phyloP scores from a whole-genome alignment of 2,797 vertebrate genomes.

The Sebastes matsubarae region DNA sequence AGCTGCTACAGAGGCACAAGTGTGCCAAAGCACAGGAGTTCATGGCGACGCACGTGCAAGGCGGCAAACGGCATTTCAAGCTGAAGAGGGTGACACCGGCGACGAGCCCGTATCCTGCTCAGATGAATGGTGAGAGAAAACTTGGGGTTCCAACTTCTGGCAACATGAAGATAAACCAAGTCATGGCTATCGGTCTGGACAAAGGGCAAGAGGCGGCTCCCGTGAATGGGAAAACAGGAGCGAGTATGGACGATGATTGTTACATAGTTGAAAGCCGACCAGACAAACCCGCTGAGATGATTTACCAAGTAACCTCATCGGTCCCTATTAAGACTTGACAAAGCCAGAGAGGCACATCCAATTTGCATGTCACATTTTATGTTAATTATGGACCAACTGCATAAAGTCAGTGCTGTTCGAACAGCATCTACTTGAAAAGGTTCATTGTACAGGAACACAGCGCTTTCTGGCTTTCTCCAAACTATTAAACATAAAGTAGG shows the following conservation, averaged over 20 bases:
- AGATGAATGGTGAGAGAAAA: conserved; percentile 55
- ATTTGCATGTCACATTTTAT: conserved; percentile 43
- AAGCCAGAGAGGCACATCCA: not conserved
- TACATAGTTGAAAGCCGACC: conserved; percentile 75
- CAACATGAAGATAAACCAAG: conserved; percentile 29
- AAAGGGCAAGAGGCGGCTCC: conserved; percentile 7
- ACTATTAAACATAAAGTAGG: conserved; percentile 2
- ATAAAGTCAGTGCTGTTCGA: not conserved
- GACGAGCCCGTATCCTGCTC: conserved; percentile 8
- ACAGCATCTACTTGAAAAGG: not conserved
- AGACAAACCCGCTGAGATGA: conserved; percentile 73
- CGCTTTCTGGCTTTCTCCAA: conserved; percentile 15
- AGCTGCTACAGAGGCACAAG: conserved; percentile 78
- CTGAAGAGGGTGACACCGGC: conserved; percentile 15
- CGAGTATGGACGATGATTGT: conserved; percentile 71
- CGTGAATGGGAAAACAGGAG: conserved; percentile 19
- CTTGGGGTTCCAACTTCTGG: conserved; percentile 4
- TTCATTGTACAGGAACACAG: conserved; percentile 15
- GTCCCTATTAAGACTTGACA: conserved; percentile 75
- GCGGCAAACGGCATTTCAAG: conserved; percentile 39
- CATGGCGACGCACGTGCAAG: conserved; percentile 58
- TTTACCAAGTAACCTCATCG: conserved; percentile 77
- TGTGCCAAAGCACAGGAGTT: conserved; percentile 74
- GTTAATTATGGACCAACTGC: conserved; percentile 37
- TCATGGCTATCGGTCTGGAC: conserved; percentile 24